Evolutionary conservation across 2,113 vertebrate species (phyloP).

Genomic region (Platycercus adscitus): DNA sequence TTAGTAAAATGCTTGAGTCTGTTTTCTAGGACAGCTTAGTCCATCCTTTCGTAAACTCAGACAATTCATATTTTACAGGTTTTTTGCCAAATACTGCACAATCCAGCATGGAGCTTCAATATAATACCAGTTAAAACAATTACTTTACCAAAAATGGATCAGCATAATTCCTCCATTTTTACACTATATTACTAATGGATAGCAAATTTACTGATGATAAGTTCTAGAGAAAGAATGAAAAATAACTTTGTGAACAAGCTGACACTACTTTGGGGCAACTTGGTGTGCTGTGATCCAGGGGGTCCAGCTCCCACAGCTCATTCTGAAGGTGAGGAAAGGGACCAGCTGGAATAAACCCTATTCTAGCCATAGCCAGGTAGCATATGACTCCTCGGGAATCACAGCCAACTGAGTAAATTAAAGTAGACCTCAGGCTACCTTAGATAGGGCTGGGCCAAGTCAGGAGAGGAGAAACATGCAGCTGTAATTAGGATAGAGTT

Average conservation of each 20-base stretch:
- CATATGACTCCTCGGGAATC: background rate
- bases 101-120: background rate
- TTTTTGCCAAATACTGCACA: background rate
- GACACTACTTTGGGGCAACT: background rate
- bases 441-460: background rate
- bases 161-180: background rate
- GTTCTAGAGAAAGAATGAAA: background rate
- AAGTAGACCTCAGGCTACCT: conserved; percentile 11
- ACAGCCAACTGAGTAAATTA: conserved; percentile 12
- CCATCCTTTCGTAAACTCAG: background rate
- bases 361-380: background rate
- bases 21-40: background rate
- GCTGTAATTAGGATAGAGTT: background rate
- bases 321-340: background rate
- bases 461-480: background rate
- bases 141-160: background rate
- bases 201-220: background rate
- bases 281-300: background rate
- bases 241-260: background rate
- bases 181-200: background rate
- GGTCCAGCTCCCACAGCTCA: background rate
- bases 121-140: background rate
- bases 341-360: background rate
- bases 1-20: background rate
- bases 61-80: background rate